Conservation (phyloP, 1,140 invertebrate species). For the Aphaenogaster floridana region DNA sequence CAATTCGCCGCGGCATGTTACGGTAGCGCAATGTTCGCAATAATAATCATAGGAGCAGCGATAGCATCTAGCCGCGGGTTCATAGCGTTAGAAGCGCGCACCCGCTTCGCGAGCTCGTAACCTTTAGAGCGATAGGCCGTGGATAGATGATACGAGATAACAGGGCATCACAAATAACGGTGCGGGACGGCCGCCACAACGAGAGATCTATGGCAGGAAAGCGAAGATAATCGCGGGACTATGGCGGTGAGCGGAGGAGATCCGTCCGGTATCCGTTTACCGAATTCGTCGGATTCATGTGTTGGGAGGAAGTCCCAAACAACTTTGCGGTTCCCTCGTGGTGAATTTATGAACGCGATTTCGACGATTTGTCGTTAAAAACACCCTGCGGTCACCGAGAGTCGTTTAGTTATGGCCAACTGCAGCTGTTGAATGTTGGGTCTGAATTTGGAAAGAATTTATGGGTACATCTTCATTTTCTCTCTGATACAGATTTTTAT, state of each 20-base stretch:
- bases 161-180: constrained; percentile 66
- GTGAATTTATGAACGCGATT: constrained; percentile 45
- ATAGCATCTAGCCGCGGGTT: constrained; percentile 58
- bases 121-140: constrained; percentile 50
- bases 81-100: constrained; percentile 28
- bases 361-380: constrained; percentile 22
- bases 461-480: background rate
- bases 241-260: constrained; percentile 28
- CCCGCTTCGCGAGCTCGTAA: constrained; percentile 59
- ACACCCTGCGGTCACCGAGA: background rate
- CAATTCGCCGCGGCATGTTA: constrained; percentile 21
- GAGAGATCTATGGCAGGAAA: constrained; percentile 65
- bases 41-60: constrained; percentile 67
- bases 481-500: constrained; percentile 1
- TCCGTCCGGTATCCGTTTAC: constrained; percentile 54
- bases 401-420: constrained; percentile 16
- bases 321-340: constrained; percentile 7
- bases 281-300: constrained; percentile 52
- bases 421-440: background rate
- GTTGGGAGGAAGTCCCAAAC: constrained; percentile 36
- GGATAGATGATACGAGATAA: constrained; percentile 69
- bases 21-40: constrained; percentile 51
- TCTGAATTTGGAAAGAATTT: constrained; percentile 1
- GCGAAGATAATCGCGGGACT: constrained; percentile 67
- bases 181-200: constrained; percentile 10